Conservation (phyloP, 2,888 invertebrate genomes). For the Caenorhabditis sulstoni region DNA sequence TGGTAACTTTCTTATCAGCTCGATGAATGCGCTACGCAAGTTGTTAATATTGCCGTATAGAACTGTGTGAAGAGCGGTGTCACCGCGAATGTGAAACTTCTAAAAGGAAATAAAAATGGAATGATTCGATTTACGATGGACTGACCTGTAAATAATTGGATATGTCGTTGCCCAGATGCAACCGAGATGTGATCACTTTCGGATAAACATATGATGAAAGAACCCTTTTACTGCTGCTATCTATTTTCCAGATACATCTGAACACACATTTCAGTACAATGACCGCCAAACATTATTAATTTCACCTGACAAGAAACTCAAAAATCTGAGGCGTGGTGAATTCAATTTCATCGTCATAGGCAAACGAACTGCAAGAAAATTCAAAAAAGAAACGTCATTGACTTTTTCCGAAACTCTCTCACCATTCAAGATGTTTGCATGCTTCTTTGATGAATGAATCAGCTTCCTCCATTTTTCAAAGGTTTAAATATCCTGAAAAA, state of each 20-base stretch:
- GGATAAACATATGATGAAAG: constrained; percentile 49
- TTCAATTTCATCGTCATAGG: constrained; percentile 41
- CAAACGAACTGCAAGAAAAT: constrained; percentile 40
- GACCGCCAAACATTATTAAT: no score
- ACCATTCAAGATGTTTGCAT: constrained; percentile 54
- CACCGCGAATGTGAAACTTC: constrained; percentile 58
- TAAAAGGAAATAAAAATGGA: no score
- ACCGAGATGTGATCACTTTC: constrained; percentile 29
- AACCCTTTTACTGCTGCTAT: constrained; percentile 28
- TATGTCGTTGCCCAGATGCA: constrained; percentile 38
- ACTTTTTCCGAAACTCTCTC: not conserved
- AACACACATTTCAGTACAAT: not conserved
- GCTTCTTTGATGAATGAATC: constrained; percentile 48
- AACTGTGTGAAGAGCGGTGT: constrained; percentile 57
- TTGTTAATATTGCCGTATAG: constrained; percentile 59
- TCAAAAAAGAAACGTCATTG: no score
- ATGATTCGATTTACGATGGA: no score
- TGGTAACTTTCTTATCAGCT: constrained; percentile 52
- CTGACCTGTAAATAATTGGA: constrained; percentile 41
- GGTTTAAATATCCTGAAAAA: constrained; percentile 48
- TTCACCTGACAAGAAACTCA: constrained; percentile 54
- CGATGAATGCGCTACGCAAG: constrained; percentile 51
- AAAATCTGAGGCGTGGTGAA: constrained; percentile 49
- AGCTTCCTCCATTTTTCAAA: constrained; percentile 59
- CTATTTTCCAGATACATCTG: constrained; percentile 63